phyloP scores from a whole-genome alignment of 2,888 invertebrate genomes.

The Erebia ligea region DNA sequence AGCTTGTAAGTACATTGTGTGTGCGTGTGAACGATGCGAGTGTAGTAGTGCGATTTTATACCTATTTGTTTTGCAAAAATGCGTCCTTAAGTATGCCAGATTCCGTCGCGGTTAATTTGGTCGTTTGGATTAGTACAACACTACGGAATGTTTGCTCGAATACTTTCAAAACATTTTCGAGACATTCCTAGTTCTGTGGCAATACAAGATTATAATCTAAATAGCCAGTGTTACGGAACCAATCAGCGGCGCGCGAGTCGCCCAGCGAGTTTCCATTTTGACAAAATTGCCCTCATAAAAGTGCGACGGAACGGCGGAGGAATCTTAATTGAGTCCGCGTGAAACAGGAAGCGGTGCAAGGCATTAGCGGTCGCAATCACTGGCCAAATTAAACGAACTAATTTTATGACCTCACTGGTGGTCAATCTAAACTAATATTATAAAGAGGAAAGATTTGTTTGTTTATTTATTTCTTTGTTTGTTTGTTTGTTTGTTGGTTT shows the following conservation, averaged over 20 bases:
- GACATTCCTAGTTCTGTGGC: neutral
- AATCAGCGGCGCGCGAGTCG: constrained; percentile 26
- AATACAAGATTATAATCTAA: constrained; percentile 32
- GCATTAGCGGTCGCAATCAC: constrained; percentile 30
- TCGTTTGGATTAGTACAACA: neutral
- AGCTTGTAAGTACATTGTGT: no score
- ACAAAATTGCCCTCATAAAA: constrained; percentile 64
- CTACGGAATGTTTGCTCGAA: neutral
- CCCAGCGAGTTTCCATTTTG: constrained; percentile 54
- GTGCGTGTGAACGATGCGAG: no score
- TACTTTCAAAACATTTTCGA: neutral
- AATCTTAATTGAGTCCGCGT: constrained; percentile 74
- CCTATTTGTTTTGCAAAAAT: no score
- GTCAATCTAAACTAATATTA: no score
- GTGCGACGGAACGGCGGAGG: constrained; percentile 56
- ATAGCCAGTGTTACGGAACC: constrained; percentile 37
- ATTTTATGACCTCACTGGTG: no score
- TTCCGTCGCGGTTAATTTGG: neutral
- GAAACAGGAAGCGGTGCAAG: constrained; percentile 46
- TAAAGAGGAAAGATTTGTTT: no score
- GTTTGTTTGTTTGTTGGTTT: no score
- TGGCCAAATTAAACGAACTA: neutral
- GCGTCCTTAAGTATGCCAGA: neutral
- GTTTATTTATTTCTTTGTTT: no score
- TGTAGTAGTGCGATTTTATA: no score